phyloP scores from a whole-genome alignment of 2,888 invertebrate genomes.

The Rhodophaea formosa region DNA sequence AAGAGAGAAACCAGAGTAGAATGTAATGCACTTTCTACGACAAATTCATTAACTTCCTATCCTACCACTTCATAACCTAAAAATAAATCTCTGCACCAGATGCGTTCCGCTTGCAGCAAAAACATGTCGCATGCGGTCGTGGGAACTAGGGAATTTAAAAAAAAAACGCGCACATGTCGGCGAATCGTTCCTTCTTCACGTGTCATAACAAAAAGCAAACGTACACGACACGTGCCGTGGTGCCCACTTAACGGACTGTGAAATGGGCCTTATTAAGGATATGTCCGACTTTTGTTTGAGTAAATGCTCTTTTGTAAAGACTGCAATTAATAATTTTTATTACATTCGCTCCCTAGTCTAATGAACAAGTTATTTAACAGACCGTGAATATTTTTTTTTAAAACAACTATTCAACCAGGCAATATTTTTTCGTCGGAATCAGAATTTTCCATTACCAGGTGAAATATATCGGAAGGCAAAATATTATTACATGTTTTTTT shows the following conservation, averaged over 20 bases:
- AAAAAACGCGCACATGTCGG: conserved; percentile 65
- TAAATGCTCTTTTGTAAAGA: neutral
- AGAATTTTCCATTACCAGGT: no score
- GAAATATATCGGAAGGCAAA: no score
- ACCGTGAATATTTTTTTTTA: no score
- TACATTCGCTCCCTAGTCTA: neutral
- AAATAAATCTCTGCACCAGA: conserved; percentile 57
- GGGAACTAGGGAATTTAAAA: conserved; percentile 53
- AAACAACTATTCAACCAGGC: no score
- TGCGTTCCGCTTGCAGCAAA: conserved; percentile 60
- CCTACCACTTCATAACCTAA: conserved; percentile 56
- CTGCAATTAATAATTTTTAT: neutral
- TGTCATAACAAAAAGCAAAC: conserved; percentile 68
- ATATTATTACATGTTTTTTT: no score
- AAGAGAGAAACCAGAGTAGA: neutral
- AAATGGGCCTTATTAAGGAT: conserved; percentile 49
- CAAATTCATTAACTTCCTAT: conserved; percentile 53
- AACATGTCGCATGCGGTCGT: conserved; percentile 67
- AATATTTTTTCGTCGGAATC: no score
- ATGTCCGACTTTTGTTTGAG: conserved; percentile 27
- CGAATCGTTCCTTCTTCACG: conserved; percentile 57
- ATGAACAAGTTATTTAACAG: neutral
- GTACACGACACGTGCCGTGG: conserved; percentile 64
- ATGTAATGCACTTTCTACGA: conserved; percentile 22
- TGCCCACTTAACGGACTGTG: conserved; percentile 59